Percentiles rank a stretch among this genome's conserved stretches.
phyloP scores from a whole-genome alignment of 1,140 invertebrate species.

The Nylanderia fulva region DNA sequence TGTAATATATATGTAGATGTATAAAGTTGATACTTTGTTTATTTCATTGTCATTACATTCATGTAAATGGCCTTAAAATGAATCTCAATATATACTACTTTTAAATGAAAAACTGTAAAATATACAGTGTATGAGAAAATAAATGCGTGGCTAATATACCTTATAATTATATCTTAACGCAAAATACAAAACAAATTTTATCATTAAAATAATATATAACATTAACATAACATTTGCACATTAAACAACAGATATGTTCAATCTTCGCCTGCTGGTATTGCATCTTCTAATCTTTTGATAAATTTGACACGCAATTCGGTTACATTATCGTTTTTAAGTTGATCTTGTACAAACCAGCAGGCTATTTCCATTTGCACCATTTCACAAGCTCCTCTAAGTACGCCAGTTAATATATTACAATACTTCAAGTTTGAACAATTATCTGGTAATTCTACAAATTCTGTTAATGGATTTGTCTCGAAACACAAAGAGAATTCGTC shows the following conservation, averaged over 20 bases:
- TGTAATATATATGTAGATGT: background rate
- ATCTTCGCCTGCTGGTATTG: slow-evolving; percentile 99
- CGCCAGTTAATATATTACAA: slow-evolving; percentile 97
- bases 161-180: slow-evolving; percentile 26
- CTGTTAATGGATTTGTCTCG: slow-evolving; percentile 98
- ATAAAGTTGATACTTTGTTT: background rate
- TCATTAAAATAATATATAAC: background rate
- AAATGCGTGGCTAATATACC: background rate
- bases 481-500: slow-evolving; percentile 99
- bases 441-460: slow-evolving; percentile 99
- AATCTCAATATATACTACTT: slow-evolving; percentile 29
- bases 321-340: slow-evolving; percentile 96
- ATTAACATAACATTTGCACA: background rate
- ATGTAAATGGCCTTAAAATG: background rate
- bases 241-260: slow-evolving; percentile 84
- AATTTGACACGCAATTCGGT: slow-evolving; percentile 99
- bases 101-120: slow-evolving; percentile 11
- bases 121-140: background rate
- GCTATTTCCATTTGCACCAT: slow-evolving; percentile 96
- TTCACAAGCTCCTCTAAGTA: slow-evolving; percentile 97
- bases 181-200: slow-evolving; percentile 26
- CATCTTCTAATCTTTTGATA: slow-evolving; percentile 97
- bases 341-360: slow-evolving; percentile 95
- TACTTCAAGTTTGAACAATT: slow-evolving; percentile 94
- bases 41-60: background rate